Evolutionary conservation across 2,888 invertebrate species (phyloP).

Genomic region (Hypena proboscidalis): DNA sequence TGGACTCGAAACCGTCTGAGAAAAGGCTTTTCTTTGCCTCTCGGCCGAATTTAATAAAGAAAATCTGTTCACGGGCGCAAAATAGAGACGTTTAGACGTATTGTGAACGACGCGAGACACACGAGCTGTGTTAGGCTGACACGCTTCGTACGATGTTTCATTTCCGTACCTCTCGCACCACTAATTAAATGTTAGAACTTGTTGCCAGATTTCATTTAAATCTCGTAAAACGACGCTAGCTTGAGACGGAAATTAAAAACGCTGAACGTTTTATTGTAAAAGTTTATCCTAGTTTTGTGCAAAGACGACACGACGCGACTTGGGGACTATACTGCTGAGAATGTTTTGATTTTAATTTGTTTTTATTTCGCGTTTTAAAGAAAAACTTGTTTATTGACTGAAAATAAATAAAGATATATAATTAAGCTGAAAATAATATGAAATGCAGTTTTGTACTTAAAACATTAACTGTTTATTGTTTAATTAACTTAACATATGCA

Average conservation of each 20-base stretch:
- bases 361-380: slow-evolving; percentile 16
- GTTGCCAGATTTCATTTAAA: slow-evolving; percentile 71
- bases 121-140: slow-evolving; percentile 52
- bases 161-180: slow-evolving; percentile 60
- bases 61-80: slow-evolving; percentile 44
- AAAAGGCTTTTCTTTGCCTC: slow-evolving; percentile 45
- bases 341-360: slow-evolving; percentile 45
- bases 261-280: slow-evolving; percentile 65
- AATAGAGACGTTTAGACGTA: slow-evolving; percentile 37
- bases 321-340: slow-evolving; percentile 37
- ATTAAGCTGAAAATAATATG: neutral
- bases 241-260: slow-evolving; percentile 71
- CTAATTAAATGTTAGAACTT: slow-evolving; percentile 78
- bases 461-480: too few species aligned
- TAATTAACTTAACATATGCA: too few species aligned
- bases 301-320: slow-evolving; percentile 17
- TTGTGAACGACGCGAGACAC: slow-evolving; percentile 44
- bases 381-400: slow-evolving; percentile 20
- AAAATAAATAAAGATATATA: slow-evolving; percentile 13
- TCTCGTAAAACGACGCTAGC: slow-evolving; percentile 59
- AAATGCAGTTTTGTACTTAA: too few species aligned
- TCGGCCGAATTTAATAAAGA: slow-evolving; percentile 58
- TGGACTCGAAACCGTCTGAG: slow-evolving; percentile 42
- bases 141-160: slow-evolving; percentile 61
- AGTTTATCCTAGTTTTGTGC: slow-evolving; percentile 58